A percentile compares a stretch with the other conserved stretches of the same genome.
These are phyloP conservation scores for Mamestra configurata DNA, from an alignment of 1,140 invertebrate species.

Conservation along the genomic window DNA sequence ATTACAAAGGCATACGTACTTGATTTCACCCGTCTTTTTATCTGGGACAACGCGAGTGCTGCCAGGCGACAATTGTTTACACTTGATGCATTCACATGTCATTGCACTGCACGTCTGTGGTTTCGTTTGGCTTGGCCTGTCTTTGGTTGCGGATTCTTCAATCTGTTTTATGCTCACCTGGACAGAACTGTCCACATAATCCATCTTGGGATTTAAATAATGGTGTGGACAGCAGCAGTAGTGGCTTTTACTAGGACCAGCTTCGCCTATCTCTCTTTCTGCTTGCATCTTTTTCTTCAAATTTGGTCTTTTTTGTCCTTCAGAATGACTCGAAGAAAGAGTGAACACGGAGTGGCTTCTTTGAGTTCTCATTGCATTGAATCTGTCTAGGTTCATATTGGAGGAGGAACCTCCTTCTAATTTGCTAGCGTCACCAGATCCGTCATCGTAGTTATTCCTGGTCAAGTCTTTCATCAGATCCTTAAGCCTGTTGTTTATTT, in stretches of 20 bases:
- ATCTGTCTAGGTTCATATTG: conserved; percentile 60
- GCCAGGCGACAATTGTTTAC: conserved; percentile 49
- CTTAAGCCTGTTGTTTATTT: conserved; percentile 70
- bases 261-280: conserved; percentile 59
- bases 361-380: conserved; percentile 62
- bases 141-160: not conserved
- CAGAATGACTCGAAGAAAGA: conserved; percentile 76
- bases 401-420: conserved; percentile 69
- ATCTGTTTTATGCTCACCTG: conserved; percentile 72
- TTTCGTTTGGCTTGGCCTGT: conserved; percentile 2
- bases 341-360: conserved; percentile 84
- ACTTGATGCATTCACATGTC: conserved; percentile 30
- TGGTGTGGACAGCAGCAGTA: conserved; percentile 71
- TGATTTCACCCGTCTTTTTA: conserved; percentile 65
- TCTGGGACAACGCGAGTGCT: conserved; percentile 55
- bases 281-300: conserved; percentile 65
- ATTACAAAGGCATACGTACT: conserved; percentile 80
- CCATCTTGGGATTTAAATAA: conserved; percentile 60
- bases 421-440: conserved; percentile 82
- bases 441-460: conserved; percentile 81
- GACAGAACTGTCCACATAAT: conserved; percentile 72
- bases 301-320: conserved; percentile 65
- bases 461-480: conserved; percentile 80
- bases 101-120: not conserved
- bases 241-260: conserved; percentile 61